A percentile compares a stretch with the other conserved stretches of the same genome.
phyloP scores from a whole-genome alignment of 2,113 vertebrate genomes.

The Ciconia maguari region DNA sequence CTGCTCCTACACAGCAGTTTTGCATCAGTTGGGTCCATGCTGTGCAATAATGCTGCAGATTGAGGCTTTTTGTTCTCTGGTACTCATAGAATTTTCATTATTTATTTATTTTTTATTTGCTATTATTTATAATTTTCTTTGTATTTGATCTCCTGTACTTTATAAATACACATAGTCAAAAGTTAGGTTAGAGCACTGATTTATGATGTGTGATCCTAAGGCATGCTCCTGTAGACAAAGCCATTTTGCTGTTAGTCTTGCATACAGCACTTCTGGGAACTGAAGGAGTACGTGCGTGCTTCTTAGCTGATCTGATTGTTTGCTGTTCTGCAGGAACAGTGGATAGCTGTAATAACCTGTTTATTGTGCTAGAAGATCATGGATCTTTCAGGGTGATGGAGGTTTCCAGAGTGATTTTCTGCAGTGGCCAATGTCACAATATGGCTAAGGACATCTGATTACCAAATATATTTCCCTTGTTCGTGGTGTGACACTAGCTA shows the following conservation, averaged over 20 bases:
- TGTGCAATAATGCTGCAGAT: not conserved
- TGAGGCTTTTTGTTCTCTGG: not conserved
- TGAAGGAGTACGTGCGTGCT: not conserved
- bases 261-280: not conserved
- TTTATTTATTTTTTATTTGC: not conserved
- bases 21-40: not conserved
- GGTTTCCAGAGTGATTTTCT: not conserved
- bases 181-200: not conserved
- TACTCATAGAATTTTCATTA: not conserved
- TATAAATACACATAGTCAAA: not conserved
- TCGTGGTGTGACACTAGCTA: not conserved
- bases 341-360: not conserved
- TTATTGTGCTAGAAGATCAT: conserved; percentile 5
- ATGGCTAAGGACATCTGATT: not conserved
- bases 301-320: not conserved
- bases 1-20: not conserved
- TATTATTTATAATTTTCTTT: not conserved
- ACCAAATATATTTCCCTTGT: not conserved
- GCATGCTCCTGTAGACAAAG: not conserved
- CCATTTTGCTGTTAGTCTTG: not conserved
- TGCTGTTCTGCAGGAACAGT: not conserved
- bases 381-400: not conserved
- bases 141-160: not conserved
- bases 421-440: not conserved
- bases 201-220: not conserved